phyloP scores from a whole-genome alignment of 2,113 vertebrate genomes.

The Rattus rattus region DNA sequence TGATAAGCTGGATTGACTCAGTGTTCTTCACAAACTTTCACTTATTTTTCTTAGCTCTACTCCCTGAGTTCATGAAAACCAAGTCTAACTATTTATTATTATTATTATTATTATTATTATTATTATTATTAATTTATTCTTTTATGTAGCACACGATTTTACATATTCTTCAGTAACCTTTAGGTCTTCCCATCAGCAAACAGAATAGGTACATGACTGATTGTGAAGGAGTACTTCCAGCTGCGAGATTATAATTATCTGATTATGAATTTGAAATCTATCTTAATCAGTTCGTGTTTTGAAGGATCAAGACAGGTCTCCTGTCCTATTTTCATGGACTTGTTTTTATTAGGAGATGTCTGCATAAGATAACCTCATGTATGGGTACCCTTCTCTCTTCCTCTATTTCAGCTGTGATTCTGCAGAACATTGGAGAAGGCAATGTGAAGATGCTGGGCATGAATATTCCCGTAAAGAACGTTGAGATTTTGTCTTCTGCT shows the following conservation, averaged over 20 bases:
- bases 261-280: neutral
- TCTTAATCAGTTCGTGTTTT: slow-evolving; percentile 16
- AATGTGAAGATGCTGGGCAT: slow-evolving; percentile 83
- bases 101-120: neutral
- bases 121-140: no score
- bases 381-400: slow-evolving; percentile 22
- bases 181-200: neutral
- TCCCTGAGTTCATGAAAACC: neutral
- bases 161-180: neutral
- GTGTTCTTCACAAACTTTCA: neutral
- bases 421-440: slow-evolving; percentile 55
- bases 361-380: neutral
- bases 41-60: neutral
- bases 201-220: neutral
- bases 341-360: neutral
- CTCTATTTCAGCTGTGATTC: slow-evolving; percentile 63
- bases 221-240: neutral
- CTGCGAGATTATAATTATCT: neutral
- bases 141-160: neutral
- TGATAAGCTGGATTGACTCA: slow-evolving; percentile 11
- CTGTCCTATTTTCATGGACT: neutral
- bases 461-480: slow-evolving; percentile 69
- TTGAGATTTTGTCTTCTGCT: slow-evolving; percentile 75
- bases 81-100: neutral
- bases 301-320: neutral